Conservation (phyloP, 2,888 invertebrate genomes). For the Spodoptera picta region DNA sequence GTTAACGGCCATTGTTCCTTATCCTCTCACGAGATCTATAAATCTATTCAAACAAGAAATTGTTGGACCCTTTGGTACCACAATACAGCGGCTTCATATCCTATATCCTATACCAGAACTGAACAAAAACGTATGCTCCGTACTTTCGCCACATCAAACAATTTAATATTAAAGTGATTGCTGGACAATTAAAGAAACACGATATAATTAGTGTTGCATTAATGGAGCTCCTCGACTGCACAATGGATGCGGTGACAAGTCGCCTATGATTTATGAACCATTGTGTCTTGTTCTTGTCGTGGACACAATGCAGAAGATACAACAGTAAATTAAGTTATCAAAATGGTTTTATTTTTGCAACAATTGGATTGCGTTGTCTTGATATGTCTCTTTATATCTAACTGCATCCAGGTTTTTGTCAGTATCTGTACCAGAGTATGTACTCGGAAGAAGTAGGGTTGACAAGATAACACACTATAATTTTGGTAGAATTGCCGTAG, state of each 20-base stretch:
- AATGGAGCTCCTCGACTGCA: constrained; percentile 32
- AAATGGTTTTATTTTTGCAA: too few species aligned
- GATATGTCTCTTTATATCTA: too few species aligned
- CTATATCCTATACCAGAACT: background rate
- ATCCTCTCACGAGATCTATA: constrained; percentile 6
- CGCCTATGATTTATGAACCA: constrained; percentile 54
- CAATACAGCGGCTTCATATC: background rate
- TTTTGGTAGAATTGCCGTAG: too few species aligned
- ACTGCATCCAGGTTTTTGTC: too few species aligned
- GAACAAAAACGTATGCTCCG: background rate
- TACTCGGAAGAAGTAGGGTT: too few species aligned
- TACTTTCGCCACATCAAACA: constrained; percentile 2
- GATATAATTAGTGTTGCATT: constrained; percentile 41
- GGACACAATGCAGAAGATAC: constrained; percentile 21
- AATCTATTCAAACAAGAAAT: too few species aligned
- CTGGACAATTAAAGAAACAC: constrained; percentile 45
- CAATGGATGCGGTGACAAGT: constrained; percentile 45
- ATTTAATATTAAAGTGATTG: constrained; percentile 23
- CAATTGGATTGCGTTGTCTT: too few species aligned
- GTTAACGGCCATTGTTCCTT: background rate
- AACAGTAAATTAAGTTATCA: too few species aligned
- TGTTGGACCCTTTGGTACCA: too few species aligned
- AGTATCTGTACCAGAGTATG: too few species aligned
- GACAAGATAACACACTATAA: too few species aligned
- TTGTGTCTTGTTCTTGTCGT: constrained; percentile 42